A percentile compares a stretch with the other conserved stretches of the same genome.
Evolutionary conservation across 2,888 invertebrate species (phyloP).

Genomic region (Cheilosia pagana): DNA sequence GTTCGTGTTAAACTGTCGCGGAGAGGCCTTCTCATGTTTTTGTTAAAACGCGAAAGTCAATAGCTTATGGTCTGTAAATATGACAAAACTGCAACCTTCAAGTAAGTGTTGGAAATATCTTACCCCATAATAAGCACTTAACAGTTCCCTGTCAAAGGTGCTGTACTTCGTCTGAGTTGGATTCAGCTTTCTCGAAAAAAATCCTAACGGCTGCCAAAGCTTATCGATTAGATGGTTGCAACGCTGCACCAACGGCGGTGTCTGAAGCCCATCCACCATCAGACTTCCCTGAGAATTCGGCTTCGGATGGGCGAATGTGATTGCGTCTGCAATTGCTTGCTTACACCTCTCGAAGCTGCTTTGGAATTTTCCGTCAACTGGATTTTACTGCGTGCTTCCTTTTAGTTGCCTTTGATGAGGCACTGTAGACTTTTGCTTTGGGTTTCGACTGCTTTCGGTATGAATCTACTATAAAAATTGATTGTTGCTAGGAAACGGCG

Average conservation of each 20-base stretch:
- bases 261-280: conserved; percentile 79
- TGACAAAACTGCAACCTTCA: conserved; percentile 79
- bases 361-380: conserved; percentile 52
- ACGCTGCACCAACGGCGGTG: conserved; percentile 79
- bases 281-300: conserved; percentile 76
- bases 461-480: conserved; percentile 55
- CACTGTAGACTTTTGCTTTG: background rate
- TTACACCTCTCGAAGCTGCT: conserved; percentile 4
- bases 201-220: conserved; percentile 79
- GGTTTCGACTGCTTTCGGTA: conserved; percentile 8
- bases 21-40: conserved; percentile 78
- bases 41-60: conserved; percentile 78
- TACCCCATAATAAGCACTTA: conserved; percentile 80
- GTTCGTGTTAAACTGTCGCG: conserved; percentile 76
- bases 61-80: conserved; percentile 81
- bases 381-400: conserved; percentile 18
- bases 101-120: conserved; percentile 80
- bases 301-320: conserved; percentile 79
- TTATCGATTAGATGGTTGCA: conserved; percentile 78
- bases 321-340: conserved; percentile 8
- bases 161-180: conserved; percentile 79
- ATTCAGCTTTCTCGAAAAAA: conserved; percentile 79
- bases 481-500: conserved; percentile 73
- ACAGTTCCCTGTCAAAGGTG: conserved; percentile 81
- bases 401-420: conserved; percentile 25